phyloP scores from a whole-genome alignment of 2,113 vertebrate species.

The Piaya cayana region DNA sequence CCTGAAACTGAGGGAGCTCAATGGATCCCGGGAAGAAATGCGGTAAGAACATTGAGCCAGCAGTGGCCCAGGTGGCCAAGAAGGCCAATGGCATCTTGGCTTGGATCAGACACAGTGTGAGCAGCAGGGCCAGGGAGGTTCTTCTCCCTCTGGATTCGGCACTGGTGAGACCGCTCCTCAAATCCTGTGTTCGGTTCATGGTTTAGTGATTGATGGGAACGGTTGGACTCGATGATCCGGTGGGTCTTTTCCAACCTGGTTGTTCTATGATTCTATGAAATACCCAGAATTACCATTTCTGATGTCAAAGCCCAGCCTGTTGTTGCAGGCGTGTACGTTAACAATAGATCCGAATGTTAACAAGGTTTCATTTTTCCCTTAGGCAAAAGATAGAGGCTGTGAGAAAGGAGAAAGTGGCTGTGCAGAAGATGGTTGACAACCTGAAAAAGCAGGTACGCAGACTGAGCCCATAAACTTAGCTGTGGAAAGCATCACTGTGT shows the following conservation, averaged over 20 bases:
- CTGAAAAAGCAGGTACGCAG: conserved; percentile 85
- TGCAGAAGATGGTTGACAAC: conserved; percentile 82
- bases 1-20: conserved; percentile 76
- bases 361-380: background rate
- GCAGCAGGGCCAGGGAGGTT: too few relatives aligned
- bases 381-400: conserved; percentile 86
- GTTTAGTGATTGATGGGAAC: too few relatives aligned
- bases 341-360: background rate
- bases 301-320: background rate
- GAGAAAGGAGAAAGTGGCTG: conserved; percentile 80
- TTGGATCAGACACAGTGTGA: too few relatives aligned
- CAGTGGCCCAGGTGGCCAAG: too few relatives aligned
- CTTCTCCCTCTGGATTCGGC: too few relatives aligned
- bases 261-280: too few relatives aligned
- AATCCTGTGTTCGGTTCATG: too few relatives aligned
- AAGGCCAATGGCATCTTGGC: too few relatives aligned
- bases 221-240: too few relatives aligned
- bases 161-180: too few relatives aligned
- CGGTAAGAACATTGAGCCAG: too few relatives aligned
- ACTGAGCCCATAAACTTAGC: background rate
- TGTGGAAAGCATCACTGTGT: background rate
- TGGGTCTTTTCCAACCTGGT: too few relatives aligned
- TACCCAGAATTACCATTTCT: background rate
- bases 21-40: conserved; percentile 81
- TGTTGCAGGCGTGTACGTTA: background rate